phyloP scores from a whole-genome alignment of 2,888 invertebrate species.

The Drosophila longiperda region DNA sequence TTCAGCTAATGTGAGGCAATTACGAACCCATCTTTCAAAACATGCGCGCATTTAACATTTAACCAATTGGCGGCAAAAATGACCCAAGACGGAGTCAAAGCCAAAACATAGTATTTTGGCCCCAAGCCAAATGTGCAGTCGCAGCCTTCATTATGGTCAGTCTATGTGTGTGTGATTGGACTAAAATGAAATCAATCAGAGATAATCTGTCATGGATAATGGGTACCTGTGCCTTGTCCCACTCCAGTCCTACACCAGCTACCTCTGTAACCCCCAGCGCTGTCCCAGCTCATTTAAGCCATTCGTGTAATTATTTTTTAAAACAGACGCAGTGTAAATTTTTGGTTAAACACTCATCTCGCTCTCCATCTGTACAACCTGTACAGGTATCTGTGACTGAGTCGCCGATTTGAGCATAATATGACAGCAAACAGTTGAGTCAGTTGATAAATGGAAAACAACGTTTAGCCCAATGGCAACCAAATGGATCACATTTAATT shows the following conservation, averaged over 20 bases:
- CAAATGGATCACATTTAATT: slow-evolving; percentile 77
- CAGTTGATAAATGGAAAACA: slow-evolving; percentile 77
- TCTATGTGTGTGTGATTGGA: slow-evolving; percentile 31
- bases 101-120: slow-evolving; percentile 58
- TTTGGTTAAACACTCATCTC: slow-evolving; percentile 74
- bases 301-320: slow-evolving; percentile 82
- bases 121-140: slow-evolving; percentile 65
- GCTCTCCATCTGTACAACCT: slow-evolving; percentile 24
- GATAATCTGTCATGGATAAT: slow-evolving; percentile 79
- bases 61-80: slow-evolving; percentile 76
- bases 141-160: slow-evolving; percentile 66
- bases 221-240: slow-evolving; percentile 67
- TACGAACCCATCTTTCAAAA: slow-evolving; percentile 70
- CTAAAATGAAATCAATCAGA: slow-evolving; percentile 80
- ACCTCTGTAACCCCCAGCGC: slow-evolving; percentile 17
- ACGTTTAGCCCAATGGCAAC: slow-evolving; percentile 62
- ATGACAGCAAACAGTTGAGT: slow-evolving; percentile 82
- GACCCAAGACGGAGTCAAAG: slow-evolving; percentile 31
- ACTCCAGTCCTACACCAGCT: slow-evolving; percentile 23
- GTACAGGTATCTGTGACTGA: slow-evolving; percentile 34
- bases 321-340: slow-evolving; percentile 80
- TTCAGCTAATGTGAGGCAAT: slow-evolving; percentile 78
- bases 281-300: slow-evolving; percentile 70
- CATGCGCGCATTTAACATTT: slow-evolving; percentile 60
- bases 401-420: slow-evolving; percentile 78